Evolutionary conservation across 2,888 invertebrate genomes (phyloP), one percentile per base, ranked within the genome.

Genomic region (Platypus cylindrus): DNA sequence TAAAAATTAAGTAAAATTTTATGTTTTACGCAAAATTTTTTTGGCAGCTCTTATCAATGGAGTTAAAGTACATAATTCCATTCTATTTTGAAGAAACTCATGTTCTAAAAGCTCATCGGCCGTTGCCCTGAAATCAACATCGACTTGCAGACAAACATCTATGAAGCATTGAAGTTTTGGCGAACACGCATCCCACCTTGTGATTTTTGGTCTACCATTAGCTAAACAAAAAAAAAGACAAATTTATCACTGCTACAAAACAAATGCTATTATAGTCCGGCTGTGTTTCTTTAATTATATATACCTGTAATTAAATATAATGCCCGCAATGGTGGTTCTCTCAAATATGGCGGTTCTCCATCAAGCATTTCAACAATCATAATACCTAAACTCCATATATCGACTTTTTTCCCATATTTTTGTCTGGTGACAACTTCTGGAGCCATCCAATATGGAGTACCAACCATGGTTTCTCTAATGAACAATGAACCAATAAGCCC

Each of bases 381-480:
- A 42, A 97, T 95, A n/a, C 93, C 93, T 36, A 95, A 67, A 0
- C 90, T 90, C 91, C 91, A 90, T 23, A 90, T 84, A 55, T 91
- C 91, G 1, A 91, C 62, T 44, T 61, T 62, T 54, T 87, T 89
- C 7, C 91, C 93, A 50, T 94, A 94, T 49, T 89, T 84, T 54
- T 93, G 90, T 43, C 91, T 70, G 1, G 86, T 87, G 0, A 89
- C 87, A 1, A 90, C 86, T 61, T 91, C 91, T 0, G 94, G 94
- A 0, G 94, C 91, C 94, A 95, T 95, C 95, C 93, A 93, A 54
- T 91, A 94, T 0, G 93, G 93, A 0, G 94, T 94, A n/a, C 94
- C 93, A 1, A 93, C 93, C 87, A 94, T 89, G 0, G 94, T 94
- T 56, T 87, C 86, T n/a, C 91, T 43, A 17, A 3, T 33, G 32